Evolutionary conservation across 1,140 invertebrate genomes (phyloP).

Genomic region (Periplaneta americana): DNA sequence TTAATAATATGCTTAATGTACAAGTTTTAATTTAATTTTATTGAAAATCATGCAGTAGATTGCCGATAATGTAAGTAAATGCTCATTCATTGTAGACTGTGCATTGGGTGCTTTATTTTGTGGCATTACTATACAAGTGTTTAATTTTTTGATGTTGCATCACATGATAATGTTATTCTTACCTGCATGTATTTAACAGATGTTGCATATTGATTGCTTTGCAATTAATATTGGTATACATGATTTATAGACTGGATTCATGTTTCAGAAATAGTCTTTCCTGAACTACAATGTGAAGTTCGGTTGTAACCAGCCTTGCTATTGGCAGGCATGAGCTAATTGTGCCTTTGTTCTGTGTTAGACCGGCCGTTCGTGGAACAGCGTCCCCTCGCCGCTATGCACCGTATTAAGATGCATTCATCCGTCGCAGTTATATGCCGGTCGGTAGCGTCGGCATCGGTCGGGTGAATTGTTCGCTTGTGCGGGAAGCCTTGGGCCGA

Average conservation of each 20-base stretch:
- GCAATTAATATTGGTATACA: not conserved
- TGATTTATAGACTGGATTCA: not conserved
- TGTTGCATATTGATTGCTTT: slow-evolving; percentile 9
- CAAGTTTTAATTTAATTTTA: too few species aligned
- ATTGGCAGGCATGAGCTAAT: slow-evolving; percentile 7
- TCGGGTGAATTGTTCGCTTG: slow-evolving; percentile 17
- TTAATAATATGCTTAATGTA: too few species aligned
- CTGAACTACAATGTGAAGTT: not conserved
- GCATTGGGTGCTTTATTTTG: too few species aligned
- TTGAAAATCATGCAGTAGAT: too few species aligned
- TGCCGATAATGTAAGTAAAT: too few species aligned
- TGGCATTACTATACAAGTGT: too few species aligned
- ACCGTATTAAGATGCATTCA: slow-evolving; percentile 17
- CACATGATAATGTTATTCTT: too few species aligned
- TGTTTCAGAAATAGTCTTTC: not conserved
- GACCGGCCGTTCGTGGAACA: slow-evolving; percentile 15
- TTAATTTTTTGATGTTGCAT: too few species aligned
- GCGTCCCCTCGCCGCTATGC: slow-evolving; percentile 16
- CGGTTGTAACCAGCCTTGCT: not conserved
- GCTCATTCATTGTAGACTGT: too few species aligned
- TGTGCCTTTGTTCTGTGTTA: slow-evolving; percentile 16
- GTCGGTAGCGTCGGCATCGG: slow-evolving; percentile 2
- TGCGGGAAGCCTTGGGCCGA: slow-evolving; percentile 14
- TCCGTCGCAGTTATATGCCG: slow-evolving; percentile 11
- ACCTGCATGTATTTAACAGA: not conserved